phyloP scores from a whole-genome alignment of 1,140 invertebrate genomes.

The Vanessa tameamea region DNA sequence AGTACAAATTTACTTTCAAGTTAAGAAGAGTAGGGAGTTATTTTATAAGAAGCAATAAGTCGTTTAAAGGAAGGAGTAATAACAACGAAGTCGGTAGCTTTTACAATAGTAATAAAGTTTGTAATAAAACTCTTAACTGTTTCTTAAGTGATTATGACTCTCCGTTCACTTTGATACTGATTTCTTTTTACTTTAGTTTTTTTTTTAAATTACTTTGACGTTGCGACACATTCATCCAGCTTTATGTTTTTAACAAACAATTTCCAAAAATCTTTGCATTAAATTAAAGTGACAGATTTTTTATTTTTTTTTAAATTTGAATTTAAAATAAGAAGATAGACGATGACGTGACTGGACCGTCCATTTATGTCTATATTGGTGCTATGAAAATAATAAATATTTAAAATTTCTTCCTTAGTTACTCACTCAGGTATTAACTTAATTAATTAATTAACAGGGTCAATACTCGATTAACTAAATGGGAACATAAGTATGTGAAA shows the following conservation, averaged over 20 bases:
- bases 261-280: no score
- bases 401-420: not conserved
- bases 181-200: not conserved
- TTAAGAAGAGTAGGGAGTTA: no score
- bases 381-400: not conserved
- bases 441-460: no score
- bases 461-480: not conserved
- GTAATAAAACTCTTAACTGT: constrained; percentile 7
- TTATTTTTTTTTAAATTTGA: not conserved
- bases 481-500: no score
- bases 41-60: constrained; percentile 1
- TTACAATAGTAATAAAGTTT: constrained; percentile 1
- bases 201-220: no score
- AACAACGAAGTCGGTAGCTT: not conserved
- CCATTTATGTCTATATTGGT: not conserved
- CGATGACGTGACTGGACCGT: not conserved
- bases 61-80: not conserved
- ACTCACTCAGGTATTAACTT: not conserved
- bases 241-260: no score
- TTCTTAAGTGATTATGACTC: constrained; percentile 6
- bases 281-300: no score
- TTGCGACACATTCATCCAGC: no score
- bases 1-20: no score
- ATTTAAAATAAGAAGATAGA: no score
- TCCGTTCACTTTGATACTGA: not conserved